A percentile compares a stretch with the other conserved stretches of the same genome.
These are phyloP conservation scores for chimpanzee (Pan troglodytes) DNA, from an alignment of 2,113 vertebrate species.

Conservation along the genomic window NHGRI_mPanTro3-v2.1_pri NC_072408.2:22607001-22607500, in stretches of 20 bases:
- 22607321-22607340: constrained; percentile 7
- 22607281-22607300: constrained; percentile 43
- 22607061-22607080: neutral
- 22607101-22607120: neutral
- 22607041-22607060: neutral
- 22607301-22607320: constrained; percentile 59
- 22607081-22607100: neutral
- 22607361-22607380: constrained; percentile 29
- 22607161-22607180: neutral
- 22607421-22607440: constrained; percentile 13
- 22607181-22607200: neutral
- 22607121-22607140: neutral
- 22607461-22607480: neutral
- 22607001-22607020: neutral
- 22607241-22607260: constrained; percentile 4
- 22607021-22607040: neutral
- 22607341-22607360: constrained; percentile 39
- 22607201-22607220: neutral
- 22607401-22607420: neutral
- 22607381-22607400: constrained; percentile 50
- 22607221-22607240: constrained; percentile 44
- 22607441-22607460: neutral
- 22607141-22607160: neutral
- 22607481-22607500: neutral
- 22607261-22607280: neutral